phyloP scores from a whole-genome alignment of 2,113 vertebrate genomes.

The Vulpes ferrilata region DNA sequence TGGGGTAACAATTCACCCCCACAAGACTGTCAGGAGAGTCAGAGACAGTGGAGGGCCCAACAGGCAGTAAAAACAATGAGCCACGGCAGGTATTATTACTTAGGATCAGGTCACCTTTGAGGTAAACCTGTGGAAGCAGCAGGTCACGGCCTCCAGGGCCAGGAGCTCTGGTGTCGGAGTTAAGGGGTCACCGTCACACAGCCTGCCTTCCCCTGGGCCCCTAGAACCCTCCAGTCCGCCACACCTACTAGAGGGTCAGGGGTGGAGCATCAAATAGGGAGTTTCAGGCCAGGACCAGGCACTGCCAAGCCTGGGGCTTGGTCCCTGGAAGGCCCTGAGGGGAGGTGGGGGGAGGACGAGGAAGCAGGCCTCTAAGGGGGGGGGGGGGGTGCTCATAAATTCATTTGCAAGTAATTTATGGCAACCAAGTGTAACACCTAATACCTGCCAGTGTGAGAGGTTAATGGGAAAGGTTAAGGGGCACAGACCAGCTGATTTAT shows the following conservation, averaged over 20 bases:
- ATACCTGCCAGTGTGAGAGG: constrained; percentile 88
- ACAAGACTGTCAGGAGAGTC: fast-evolving
- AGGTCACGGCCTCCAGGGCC: neutral
- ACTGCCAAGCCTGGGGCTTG: constrained; percentile 71
- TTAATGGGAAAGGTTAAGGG: constrained; percentile 90
- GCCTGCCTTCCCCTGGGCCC: fast-evolving
- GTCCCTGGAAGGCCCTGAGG: constrained; percentile 73
- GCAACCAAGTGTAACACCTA: constrained; percentile 84
- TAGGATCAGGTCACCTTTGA: neutral
- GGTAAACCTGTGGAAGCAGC: fast-evolving
- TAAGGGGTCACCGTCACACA: neutral
- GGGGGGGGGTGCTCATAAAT: constrained; percentile 87
- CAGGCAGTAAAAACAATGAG: fast-evolving
- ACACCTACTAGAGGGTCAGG: fast-evolving
- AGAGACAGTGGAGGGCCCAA: neutral
- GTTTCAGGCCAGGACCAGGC: constrained; percentile 63
- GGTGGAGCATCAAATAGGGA: neutral
- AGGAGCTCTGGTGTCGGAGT: neutral
- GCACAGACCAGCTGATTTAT: constrained; percentile 88
- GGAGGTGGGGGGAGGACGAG: constrained; percentile 36
- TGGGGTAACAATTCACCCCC: neutral
- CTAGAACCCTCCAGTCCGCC: neutral
- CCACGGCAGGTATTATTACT: fast-evolving
- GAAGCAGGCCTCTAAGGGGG: constrained; percentile 79
- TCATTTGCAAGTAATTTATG: constrained; percentile 86